Evolutionary conservation across 2,888 invertebrate genomes (phyloP).

Genomic region (Nephrotoma guestfalica): DNA sequence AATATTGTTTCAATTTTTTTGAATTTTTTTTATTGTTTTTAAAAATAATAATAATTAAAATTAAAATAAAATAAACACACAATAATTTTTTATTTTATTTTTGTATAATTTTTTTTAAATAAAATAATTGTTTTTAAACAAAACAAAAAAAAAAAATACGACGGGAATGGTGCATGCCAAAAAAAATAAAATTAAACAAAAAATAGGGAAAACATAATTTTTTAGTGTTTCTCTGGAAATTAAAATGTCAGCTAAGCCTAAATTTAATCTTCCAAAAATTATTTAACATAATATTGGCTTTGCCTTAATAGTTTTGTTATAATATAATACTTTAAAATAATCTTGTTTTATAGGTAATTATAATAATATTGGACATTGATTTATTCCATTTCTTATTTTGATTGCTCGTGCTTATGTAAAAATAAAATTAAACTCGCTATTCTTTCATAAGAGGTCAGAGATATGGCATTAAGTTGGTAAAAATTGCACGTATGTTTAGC

Average conservation of each 20-base stretch:
- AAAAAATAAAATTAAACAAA: neutral
- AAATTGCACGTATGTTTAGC: neutral
- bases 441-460: neutral
- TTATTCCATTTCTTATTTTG: neutral
- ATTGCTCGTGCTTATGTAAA: neutral
- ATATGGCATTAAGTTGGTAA: neutral
- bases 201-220: neutral
- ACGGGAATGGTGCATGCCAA: neutral
- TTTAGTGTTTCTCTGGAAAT: neutral
- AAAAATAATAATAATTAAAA: neutral
- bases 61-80: constrained; percentile 4
- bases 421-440: neutral
- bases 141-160: neutral
- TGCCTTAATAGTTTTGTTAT: neutral
- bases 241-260: neutral
- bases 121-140: neutral
- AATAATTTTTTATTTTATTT: neutral
- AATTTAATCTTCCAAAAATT: neutral
- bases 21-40: constrained; percentile 1
- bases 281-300: neutral
- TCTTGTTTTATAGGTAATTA: neutral
- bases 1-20: neutral
- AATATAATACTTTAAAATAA: neutral
- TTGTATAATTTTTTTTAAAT: neutral
- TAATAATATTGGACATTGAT: neutral